Percentiles rank a stretch among this genome's conserved stretches.
These are phyloP conservation scores for Meganola albula DNA, from an alignment of 2,888 invertebrate species.

Conservation along the genomic window DNA sequence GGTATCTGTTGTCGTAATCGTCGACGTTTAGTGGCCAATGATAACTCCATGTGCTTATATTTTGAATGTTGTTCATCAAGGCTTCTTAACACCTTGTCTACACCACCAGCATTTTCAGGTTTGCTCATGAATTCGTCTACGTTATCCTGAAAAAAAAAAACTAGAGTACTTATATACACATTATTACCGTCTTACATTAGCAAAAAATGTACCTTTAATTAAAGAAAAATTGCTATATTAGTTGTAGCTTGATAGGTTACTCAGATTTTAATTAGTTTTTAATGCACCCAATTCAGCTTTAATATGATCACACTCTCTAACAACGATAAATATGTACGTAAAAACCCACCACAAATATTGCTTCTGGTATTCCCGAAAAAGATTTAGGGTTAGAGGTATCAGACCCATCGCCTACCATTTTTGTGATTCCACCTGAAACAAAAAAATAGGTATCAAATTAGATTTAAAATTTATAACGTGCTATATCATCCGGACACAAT, in stretches of 20 bases:
- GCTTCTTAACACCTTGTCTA: slow-evolving; percentile 89
- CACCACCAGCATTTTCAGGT: slow-evolving; percentile 88
- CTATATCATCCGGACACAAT: no score
- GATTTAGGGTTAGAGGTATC: slow-evolving; percentile 71
- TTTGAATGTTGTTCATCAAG: slow-evolving; percentile 96
- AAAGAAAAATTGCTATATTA: no score
- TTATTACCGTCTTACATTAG: no score
- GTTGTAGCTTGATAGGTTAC: background rate
- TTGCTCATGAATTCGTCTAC: slow-evolving; percentile 94
- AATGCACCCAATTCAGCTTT: no score
- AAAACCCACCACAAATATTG: slow-evolving; percentile 88
- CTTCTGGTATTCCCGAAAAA: slow-evolving; percentile 92
- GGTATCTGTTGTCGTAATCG: slow-evolving; percentile 94
- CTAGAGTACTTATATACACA: no score
- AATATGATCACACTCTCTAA: no score
- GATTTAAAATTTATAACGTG: no score
- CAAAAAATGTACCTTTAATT: no score
- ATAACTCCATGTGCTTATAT: slow-evolving; percentile 98
- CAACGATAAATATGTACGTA: no score
- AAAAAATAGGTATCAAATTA: no score
- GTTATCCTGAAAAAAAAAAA: slow-evolving; percentile 85
- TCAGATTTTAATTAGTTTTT: background rate
- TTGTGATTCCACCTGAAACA: no score
- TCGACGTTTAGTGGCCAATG: slow-evolving; percentile 90
- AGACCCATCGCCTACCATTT: slow-evolving; percentile 65